Conservation (phyloP, 1,140 invertebrate species). For the Spodoptera frugiperda region DNA sequence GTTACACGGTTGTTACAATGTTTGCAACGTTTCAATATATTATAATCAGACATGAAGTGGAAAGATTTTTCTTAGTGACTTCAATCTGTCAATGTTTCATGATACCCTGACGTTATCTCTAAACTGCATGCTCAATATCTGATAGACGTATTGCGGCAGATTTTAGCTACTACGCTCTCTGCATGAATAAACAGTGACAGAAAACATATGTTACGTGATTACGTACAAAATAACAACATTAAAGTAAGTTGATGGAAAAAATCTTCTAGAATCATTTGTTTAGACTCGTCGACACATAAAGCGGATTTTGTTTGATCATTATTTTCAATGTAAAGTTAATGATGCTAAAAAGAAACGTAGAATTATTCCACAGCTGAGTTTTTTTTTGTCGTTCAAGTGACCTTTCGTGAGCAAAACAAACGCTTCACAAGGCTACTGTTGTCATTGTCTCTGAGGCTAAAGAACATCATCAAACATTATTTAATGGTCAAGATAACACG, state of each 20-base stretch:
- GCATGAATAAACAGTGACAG: not conserved
- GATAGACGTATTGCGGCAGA: slow-evolving; percentile 11
- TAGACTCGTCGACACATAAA: not conserved
- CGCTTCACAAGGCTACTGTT: slow-evolving; percentile 18
- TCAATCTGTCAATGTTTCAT: not conserved
- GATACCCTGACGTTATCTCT: not conserved
- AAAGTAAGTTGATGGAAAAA: too few relatives aligned
- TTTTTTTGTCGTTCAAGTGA: slow-evolving; percentile 27
- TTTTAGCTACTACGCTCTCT: not conserved
- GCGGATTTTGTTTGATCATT: not conserved
- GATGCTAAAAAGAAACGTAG: not conserved
- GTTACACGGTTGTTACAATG: not conserved
- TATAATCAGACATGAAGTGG: too few relatives aligned
- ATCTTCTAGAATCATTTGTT: too few relatives aligned
- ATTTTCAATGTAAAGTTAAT: not conserved
- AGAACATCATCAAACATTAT: not conserved
- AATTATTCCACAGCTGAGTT: slow-evolving; percentile 4
- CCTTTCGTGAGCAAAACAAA: slow-evolving; percentile 32
- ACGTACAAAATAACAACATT: too few relatives aligned
- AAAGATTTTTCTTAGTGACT: not conserved
- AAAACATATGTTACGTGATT: too few relatives aligned
- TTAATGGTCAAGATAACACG: not conserved
- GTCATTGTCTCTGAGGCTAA: slow-evolving; percentile 16
- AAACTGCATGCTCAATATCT: not conserved
- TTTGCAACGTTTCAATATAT: too few relatives aligned